Percentiles rank a stretch among this genome's conserved stretches.
phyloP scores from a whole-genome alignment of 2,113 vertebrate species.

The Mionectes macconnelli region DNA sequence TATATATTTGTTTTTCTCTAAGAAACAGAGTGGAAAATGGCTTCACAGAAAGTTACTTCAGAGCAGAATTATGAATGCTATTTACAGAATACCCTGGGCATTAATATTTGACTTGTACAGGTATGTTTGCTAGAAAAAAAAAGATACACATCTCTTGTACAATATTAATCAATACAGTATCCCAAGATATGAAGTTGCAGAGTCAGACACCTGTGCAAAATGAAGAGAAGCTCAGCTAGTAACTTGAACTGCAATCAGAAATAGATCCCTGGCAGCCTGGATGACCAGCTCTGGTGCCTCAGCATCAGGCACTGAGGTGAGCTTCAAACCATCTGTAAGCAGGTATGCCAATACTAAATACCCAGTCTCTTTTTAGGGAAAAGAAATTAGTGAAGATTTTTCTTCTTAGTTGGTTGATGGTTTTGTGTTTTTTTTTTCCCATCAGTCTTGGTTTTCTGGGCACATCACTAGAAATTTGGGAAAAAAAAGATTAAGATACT shows the following conservation, averaged over 20 bases:
- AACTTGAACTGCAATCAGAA: neutral
- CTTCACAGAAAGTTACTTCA: slow-evolving; percentile 40
- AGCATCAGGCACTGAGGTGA: neutral
- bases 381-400: neutral
- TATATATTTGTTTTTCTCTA: slow-evolving; percentile 56
- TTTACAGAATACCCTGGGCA: slow-evolving; percentile 36
- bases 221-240: neutral
- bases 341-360: neutral
- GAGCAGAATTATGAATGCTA: slow-evolving; percentile 25
- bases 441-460: neutral
- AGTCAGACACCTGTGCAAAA: neutral
- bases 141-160: neutral
- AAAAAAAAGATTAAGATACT: neutral
- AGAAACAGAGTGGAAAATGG: slow-evolving; percentile 48
- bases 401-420: neutral
- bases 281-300: neutral
- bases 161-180: slow-evolving; percentile 35
- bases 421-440: no score
- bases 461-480: neutral
- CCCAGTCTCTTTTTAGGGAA: neutral
- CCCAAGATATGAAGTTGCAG: neutral
- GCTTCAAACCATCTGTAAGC: neutral
- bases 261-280: neutral
- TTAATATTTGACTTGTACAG: slow-evolving; percentile 41
- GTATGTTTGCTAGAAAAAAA: neutral